Evolutionary conservation across 2,113 vertebrate species (phyloP).

Genomic region (Saguinus imperator): DNA sequence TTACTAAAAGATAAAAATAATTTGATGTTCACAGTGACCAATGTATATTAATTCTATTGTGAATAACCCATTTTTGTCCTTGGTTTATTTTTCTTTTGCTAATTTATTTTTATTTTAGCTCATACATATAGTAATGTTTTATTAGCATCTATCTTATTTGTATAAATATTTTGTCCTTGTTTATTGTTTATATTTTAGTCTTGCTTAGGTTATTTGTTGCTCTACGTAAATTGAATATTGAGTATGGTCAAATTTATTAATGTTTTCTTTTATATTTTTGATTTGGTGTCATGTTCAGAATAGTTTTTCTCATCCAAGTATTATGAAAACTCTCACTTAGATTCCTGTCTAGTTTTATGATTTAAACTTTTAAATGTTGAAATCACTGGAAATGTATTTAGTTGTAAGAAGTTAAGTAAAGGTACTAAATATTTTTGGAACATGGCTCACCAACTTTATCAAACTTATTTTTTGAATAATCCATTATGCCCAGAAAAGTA

Average conservation of each 20-base stretch:
- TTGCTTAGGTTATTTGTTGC: background rate
- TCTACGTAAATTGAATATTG: background rate
- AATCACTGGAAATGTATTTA: background rate
- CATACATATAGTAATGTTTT: background rate
- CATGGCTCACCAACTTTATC: background rate
- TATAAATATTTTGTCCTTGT: background rate
- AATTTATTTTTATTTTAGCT: background rate
- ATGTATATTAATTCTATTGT: background rate
- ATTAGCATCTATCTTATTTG: background rate
- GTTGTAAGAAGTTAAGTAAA: background rate
- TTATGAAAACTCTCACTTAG: background rate
- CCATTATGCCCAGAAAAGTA: background rate
- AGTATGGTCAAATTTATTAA: background rate
- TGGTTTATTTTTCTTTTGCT: background rate
- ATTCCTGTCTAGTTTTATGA: background rate
- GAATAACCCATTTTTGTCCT: background rate
- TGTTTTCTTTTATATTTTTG: background rate
- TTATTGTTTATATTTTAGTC: background rate
- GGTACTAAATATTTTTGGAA: background rate
- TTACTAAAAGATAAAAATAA: background rate
- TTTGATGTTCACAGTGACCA: background rate
- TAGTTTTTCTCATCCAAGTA: background rate
- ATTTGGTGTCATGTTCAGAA: background rate
- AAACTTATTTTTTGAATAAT: background rate
- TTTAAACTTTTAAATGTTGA: background rate